Evolutionary conservation across 2,113 vertebrate species (phyloP).

Genomic region (Hepsetus odoe): DNA sequence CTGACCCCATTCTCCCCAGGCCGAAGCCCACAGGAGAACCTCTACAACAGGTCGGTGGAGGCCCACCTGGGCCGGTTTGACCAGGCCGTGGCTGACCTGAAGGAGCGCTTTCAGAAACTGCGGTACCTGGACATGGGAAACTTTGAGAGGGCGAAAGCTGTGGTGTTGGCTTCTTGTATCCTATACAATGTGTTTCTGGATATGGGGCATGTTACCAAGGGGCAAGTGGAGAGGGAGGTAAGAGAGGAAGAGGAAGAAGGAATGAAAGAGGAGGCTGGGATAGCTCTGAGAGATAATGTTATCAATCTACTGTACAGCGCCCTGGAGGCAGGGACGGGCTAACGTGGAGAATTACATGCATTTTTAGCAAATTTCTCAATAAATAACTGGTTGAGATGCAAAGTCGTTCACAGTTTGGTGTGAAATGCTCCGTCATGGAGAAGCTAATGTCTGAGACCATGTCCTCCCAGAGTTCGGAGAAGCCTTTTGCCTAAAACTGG

Average conservation of each 20-base stretch:
- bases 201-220: slow-evolving; percentile 53
- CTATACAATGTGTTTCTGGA: slow-evolving; percentile 72
- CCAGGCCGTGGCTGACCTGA: slow-evolving; percentile 63
- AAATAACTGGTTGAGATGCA: too few relatives aligned
- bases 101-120: slow-evolving; percentile 68
- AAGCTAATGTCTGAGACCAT: too few relatives aligned
- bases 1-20: slow-evolving; percentile 63
- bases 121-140: slow-evolving; percentile 71
- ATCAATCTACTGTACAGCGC: slow-evolving; percentile 62
- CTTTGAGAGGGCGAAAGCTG: slow-evolving; percentile 65
- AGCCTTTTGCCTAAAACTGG: too few relatives aligned
- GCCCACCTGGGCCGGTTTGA: slow-evolving; percentile 63
- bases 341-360: not conserved
- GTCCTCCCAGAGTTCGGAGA: too few relatives aligned
- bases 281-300: slow-evolving; percentile 62
- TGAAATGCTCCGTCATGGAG: too few relatives aligned
- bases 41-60: slow-evolving; percentile 67
- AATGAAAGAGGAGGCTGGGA: slow-evolving; percentile 63
- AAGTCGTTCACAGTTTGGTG: too few relatives aligned
- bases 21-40: slow-evolving; percentile 58
- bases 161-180: slow-evolving; percentile 71
- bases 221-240: slow-evolving; percentile 49
- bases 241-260: slow-evolving; percentile 48
- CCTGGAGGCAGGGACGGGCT: slow-evolving; percentile 26
- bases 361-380: too few relatives aligned